Percentiles rank a stretch among this genome's conserved stretches.
Evolutionary conservation across 2,888 invertebrate genomes (phyloP).

Genomic region (Cybosia mesomella): DNA sequence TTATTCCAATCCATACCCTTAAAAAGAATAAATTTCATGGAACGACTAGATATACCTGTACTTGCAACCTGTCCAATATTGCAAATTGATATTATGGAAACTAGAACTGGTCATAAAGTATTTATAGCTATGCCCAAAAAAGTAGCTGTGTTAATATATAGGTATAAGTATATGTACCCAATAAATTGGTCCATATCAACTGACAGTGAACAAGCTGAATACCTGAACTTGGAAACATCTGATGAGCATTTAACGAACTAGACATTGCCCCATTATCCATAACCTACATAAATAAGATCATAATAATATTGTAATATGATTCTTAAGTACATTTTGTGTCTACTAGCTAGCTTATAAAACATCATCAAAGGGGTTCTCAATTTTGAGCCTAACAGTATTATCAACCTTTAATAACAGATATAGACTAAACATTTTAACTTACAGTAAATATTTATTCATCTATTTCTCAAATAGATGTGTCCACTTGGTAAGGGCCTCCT

Average conservation of each 20-base stretch:
- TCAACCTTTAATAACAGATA: no score
- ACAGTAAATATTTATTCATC: no score
- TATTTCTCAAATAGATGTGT: no score
- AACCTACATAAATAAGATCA: not conserved
- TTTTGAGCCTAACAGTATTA: not conserved
- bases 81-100: constrained; percentile 71
- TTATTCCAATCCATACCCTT: constrained; percentile 65
- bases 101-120: constrained; percentile 67
- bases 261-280: not conserved
- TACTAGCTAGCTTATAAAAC: not conserved
- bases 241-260: not conserved
- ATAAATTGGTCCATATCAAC: not conserved
- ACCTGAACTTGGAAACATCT: not conserved
- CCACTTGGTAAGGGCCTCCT: no score
- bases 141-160: constrained; percentile 68
- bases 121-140: constrained; percentile 78
- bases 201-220: not conserved
- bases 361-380: not conserved
- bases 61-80: constrained; percentile 69
- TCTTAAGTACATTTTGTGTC: no score
- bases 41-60: constrained; percentile 66
- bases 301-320: not conserved
- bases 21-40: constrained; percentile 72
- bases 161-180: constrained; percentile 43
- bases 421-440: no score